Evolutionary conservation across 2,113 vertebrate genomes (phyloP).

Genomic region (Dipodomys merriami): DNA sequence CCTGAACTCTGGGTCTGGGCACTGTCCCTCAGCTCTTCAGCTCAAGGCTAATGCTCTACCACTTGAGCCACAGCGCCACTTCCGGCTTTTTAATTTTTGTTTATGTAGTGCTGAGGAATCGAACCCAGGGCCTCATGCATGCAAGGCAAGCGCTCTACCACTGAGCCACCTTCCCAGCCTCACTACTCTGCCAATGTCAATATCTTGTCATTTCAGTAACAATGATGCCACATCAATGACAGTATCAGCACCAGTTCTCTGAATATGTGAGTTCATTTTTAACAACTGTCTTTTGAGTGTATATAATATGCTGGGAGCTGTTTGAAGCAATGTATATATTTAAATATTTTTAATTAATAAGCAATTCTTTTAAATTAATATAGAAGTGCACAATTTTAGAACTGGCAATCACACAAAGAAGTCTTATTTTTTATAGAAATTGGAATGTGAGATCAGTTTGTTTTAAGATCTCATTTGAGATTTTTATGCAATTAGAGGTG

Average conservation of each 20-base stretch:
- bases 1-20: too few species aligned
- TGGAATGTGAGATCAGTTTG: background rate
- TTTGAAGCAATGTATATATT: background rate
- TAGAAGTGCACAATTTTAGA: conserved; percentile 17
- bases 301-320: background rate
- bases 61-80: too few species aligned
- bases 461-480: background rate
- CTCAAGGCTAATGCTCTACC: too few species aligned
- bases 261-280: background rate
- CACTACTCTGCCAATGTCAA: background rate
- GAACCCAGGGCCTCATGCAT: too few species aligned
- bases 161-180: too few species aligned
- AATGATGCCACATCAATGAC: background rate
- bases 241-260: background rate
- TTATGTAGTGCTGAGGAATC: too few species aligned
- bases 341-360: background rate
- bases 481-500: background rate
- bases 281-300: background rate
- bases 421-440: background rate
- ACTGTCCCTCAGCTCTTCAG: too few species aligned
- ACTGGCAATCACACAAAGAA: background rate
- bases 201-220: background rate
- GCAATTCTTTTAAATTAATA: background rate
- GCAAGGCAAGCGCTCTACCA: too few species aligned
- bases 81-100: too few species aligned